A percentile compares a stretch with the other conserved stretches of the same genome.
Evolutionary conservation across 2,888 invertebrate species (phyloP).

Genomic region (Sphaerophoria rueppellii): DNA sequence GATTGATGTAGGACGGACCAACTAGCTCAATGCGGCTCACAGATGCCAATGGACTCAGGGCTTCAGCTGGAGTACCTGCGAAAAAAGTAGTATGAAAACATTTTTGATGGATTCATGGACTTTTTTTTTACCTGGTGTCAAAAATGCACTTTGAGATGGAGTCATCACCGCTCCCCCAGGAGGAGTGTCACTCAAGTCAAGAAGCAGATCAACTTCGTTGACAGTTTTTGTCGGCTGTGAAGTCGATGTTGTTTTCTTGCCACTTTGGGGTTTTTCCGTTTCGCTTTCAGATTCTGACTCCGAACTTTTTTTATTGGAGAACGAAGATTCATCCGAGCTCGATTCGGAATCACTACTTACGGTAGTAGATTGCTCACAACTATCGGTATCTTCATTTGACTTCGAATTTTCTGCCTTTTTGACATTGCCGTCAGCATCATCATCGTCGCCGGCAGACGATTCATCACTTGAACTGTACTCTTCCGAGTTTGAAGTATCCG

Average conservation of each 20-base stretch:
- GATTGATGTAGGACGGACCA: slow-evolving; percentile 85
- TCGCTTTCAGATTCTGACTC: slow-evolving; percentile 76
- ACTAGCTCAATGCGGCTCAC: slow-evolving; percentile 84
- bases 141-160: slow-evolving; percentile 90
- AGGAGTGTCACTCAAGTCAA: slow-evolving; percentile 91
- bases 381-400: slow-evolving; percentile 75
- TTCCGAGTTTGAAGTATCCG: slow-evolving; percentile 78
- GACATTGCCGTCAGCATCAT: slow-evolving; percentile 29
- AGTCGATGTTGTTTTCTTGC: slow-evolving; percentile 68
- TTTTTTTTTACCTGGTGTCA: slow-evolving; percentile 84
- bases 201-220: slow-evolving; percentile 90
- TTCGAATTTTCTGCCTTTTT: slow-evolving; percentile 43
- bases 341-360: slow-evolving; percentile 63
- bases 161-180: slow-evolving; percentile 88
- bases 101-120: not conserved
- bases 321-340: slow-evolving; percentile 51
- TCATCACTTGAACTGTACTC: slow-evolving; percentile 77
- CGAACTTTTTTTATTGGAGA: slow-evolving; percentile 56
- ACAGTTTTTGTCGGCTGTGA: slow-evolving; percentile 77
- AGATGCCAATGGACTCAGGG: slow-evolving; percentile 76
- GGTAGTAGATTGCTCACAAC: slow-evolving; percentile 78
- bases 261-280: slow-evolving; percentile 70
- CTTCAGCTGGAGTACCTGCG: slow-evolving; percentile 74
- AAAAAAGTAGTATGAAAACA: not conserved
- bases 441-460: slow-evolving; percentile 71